A percentile compares a stretch with the other conserved stretches of the same genome.
Evolutionary conservation across 2,797 vertebrate species (phyloP).

Genomic region (Chiroxiphia lanceolata): DNA sequence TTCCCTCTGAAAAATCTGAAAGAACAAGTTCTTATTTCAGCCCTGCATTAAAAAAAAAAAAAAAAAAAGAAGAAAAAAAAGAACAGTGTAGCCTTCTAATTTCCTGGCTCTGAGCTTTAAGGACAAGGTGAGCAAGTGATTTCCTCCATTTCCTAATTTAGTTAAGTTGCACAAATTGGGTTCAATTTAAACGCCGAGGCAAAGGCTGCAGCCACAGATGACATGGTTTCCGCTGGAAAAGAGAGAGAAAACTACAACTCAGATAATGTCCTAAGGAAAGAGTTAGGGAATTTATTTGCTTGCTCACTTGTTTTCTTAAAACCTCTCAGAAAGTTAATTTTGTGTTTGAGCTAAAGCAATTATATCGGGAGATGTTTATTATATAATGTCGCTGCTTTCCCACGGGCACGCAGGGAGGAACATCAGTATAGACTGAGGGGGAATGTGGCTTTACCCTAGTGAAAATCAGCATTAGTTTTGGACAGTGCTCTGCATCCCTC

Average conservation of each 20-base stretch:
- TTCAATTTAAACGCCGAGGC: not conserved
- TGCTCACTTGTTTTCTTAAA: not conserved
- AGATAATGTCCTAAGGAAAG: not conserved
- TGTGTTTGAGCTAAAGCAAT: not conserved
- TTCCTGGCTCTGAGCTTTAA: slow-evolving; percentile 35
- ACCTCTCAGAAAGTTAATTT: slow-evolving; percentile 4
- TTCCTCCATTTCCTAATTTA: slow-evolving; percentile 26
- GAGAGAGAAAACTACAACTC: not conserved
- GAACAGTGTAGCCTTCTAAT: not conserved
- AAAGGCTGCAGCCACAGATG: not conserved
- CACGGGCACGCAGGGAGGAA: not conserved
- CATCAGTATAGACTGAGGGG: not conserved
- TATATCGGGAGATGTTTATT: not conserved
- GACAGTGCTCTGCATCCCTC: not conserved
- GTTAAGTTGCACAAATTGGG: not conserved
- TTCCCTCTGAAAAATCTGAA: slow-evolving; percentile 4
- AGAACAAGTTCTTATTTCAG: slow-evolving; percentile 6
- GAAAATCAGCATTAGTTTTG: not conserved
- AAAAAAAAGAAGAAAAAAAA: not conserved
- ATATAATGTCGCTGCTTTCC: not conserved
- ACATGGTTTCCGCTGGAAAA: not conserved
- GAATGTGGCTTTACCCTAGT: not conserved
- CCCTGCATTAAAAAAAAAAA: not conserved
- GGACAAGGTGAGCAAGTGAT: not conserved
- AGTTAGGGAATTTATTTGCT: not conserved